Percentiles rank a stretch among this genome's conserved stretches.
These are phyloP conservation scores for Catajapyx aquilonaris DNA, from an alignment of 1,140 invertebrate genomes.

Conservation along the genomic window DNA sequence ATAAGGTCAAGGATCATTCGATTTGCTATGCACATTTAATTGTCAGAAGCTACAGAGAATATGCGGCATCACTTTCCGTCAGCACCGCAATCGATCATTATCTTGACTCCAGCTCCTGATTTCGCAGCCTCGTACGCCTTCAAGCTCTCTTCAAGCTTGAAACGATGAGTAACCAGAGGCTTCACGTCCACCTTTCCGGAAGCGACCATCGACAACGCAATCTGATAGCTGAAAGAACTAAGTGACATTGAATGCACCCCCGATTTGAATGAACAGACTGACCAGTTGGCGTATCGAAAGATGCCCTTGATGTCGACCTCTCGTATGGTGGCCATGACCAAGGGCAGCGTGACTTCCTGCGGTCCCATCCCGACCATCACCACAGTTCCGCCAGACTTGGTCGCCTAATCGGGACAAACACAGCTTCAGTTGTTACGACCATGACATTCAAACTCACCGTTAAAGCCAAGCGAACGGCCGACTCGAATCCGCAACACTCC, in stretches of 20 bases:
- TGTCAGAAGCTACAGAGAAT: too few relatives aligned
- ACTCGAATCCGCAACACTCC: conserved; percentile 69
- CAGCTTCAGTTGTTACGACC: too few relatives aligned
- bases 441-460: too few relatives aligned
- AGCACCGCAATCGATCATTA: conserved; percentile 88
- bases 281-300: conserved; percentile 84
- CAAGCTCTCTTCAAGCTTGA: conserved; percentile 54
- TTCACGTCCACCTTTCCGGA: conserved; percentile 67
- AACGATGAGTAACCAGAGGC: conserved; percentile 78
- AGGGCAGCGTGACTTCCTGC: conserved; percentile 51
- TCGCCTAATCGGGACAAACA: conserved; percentile 44
- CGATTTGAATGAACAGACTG: too few relatives aligned
- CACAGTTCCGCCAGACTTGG: conserved; percentile 55
- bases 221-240: conserved; percentile 59
- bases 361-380: conserved; percentile 72
- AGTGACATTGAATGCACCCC: too few relatives aligned
- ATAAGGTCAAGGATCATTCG: too few relatives aligned
- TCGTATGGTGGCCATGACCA: conserved; percentile 50
- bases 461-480: conserved; percentile 52
- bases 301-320: conserved; percentile 83
- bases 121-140: conserved; percentile 72
- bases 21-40: too few relatives aligned
- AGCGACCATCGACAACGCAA: conserved; percentile 62
- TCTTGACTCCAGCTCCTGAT: conserved; percentile 54
- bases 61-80: too few relatives aligned